Percentiles rank a stretch among this genome's conserved stretches.
phyloP scores from a whole-genome alignment of 2,888 invertebrate genomes.

The Chirona hameri region DNA sequence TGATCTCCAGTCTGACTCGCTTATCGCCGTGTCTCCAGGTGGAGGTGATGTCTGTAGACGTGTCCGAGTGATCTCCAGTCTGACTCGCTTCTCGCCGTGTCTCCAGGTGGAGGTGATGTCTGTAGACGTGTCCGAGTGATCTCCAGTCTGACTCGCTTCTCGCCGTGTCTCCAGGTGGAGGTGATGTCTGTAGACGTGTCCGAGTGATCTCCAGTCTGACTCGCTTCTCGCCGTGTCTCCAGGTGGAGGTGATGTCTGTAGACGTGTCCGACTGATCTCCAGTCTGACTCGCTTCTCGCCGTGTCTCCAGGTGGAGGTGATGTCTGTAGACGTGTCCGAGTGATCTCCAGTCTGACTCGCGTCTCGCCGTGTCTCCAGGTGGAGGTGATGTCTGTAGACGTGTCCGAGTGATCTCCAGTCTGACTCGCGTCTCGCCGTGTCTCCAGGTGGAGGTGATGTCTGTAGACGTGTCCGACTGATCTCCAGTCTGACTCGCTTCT shows the following conservation, averaged over 20 bases:
- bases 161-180: not conserved
- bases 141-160: too few species aligned
- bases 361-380: not conserved
- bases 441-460: constrained; percentile 6
- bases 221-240: not conserved
- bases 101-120: constrained; percentile 6
- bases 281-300: too few species aligned
- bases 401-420: constrained; percentile 22
- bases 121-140: constrained; percentile 27
- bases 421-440: too few species aligned
- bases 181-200: constrained; percentile 25
- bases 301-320: not conserved
- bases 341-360: not conserved
- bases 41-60: constrained; percentile 22
- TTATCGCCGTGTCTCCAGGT: not conserved
- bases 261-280: constrained; percentile 27
- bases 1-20: not conserved
- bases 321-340: constrained; percentile 28
- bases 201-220: not conserved
- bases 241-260: constrained; percentile 13
- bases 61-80: constrained; percentile 22
- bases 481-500: too few species aligned
- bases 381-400: constrained; percentile 22
- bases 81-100: too few species aligned
- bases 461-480: constrained; percentile 26